phyloP scores from a whole-genome alignment of 1,140 invertebrate genomes.

The fruit fly (Drosophila melanogaster) region DNA sequence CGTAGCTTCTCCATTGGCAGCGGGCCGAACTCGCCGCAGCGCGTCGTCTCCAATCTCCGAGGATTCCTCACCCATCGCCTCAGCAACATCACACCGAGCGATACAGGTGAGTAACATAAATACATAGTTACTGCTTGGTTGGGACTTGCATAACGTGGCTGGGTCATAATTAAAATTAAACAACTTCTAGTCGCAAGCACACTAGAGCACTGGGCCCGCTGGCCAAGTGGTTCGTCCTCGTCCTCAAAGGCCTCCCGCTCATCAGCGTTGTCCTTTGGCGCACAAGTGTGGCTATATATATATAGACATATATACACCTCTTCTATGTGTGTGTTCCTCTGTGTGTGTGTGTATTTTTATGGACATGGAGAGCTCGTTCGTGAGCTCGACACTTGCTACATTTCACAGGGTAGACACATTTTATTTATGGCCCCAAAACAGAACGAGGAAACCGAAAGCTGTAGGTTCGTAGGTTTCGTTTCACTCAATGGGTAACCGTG shows the following conservation, averaged over 20 bases:
- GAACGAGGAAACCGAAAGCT: conserved; percentile 20
- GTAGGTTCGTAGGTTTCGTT: conserved; percentile 39
- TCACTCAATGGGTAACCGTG: conserved; percentile 34
- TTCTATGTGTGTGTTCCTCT: background rate
- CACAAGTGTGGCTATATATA: conserved; percentile 27
- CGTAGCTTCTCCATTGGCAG: conserved; percentile 85
- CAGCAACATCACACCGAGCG: conserved; percentile 86
- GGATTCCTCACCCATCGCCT: conserved; percentile 86
- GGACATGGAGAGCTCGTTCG: background rate
- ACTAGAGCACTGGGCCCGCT: conserved; percentile 42
- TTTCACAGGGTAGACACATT: conserved; percentile 65
- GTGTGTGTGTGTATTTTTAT: background rate
- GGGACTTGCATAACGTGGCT: conserved; percentile 64
- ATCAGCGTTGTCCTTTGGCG: conserved; percentile 59
- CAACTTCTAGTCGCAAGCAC: conserved; percentile 64
- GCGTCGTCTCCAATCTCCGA: conserved; percentile 86
- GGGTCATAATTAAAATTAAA: conserved; percentile 76
- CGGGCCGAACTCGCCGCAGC: conserved; percentile 86
- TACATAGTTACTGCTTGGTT: background rate
- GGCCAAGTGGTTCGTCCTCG: conserved; percentile 62
- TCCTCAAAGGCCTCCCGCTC: conserved; percentile 25
- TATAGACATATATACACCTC: conserved; percentile 3
- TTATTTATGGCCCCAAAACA: conserved; percentile 49
- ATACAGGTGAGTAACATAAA: conserved; percentile 85
- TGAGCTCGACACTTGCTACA: conserved; percentile 37